Evolutionary conservation across 2,888 invertebrate species (phyloP).

Genomic region (Aplocera efformata): DNA sequence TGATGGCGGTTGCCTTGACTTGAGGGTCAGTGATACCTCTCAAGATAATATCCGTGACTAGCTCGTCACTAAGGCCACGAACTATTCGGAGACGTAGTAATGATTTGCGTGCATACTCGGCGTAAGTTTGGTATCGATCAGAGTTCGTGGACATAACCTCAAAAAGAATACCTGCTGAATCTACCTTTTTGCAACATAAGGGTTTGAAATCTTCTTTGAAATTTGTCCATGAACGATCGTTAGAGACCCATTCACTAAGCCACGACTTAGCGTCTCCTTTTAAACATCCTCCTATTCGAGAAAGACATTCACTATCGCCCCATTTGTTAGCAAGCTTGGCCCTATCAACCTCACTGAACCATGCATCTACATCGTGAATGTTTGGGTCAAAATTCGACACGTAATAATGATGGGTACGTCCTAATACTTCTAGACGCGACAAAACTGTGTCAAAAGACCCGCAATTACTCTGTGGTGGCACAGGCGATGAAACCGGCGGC

Average conservation of each 20-base stretch:
- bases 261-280: conserved; percentile 18
- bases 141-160: conserved; percentile 16
- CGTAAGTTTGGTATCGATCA: conserved; percentile 12
- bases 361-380: conserved; percentile 14
- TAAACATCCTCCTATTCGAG: conserved; percentile 8
- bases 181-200: conserved; percentile 6
- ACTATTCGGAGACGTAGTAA: conserved; percentile 6
- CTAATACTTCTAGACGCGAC: not conserved
- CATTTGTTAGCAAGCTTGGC: conserved; percentile 1
- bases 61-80: conserved; percentile 2
- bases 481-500: conserved; percentile 4
- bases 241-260: conserved; percentile 18
- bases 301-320: conserved; percentile 5
- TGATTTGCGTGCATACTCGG: conserved; percentile 15
- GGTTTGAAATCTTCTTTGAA: conserved; percentile 16
- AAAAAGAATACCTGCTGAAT: conserved; percentile 14
- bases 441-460: conserved; percentile 3
- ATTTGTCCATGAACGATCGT: conserved; percentile 18
- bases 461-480: conserved; percentile 9
- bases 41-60: not conserved
- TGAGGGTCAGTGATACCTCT: conserved; percentile 8
- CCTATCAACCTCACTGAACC: conserved; percentile 20
- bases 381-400: conserved; percentile 19
- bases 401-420: not conserved
- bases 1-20: conserved; percentile 3